Conservation (phyloP, 2,113 vertebrate species). For the Manacus vitellinus region DNA sequence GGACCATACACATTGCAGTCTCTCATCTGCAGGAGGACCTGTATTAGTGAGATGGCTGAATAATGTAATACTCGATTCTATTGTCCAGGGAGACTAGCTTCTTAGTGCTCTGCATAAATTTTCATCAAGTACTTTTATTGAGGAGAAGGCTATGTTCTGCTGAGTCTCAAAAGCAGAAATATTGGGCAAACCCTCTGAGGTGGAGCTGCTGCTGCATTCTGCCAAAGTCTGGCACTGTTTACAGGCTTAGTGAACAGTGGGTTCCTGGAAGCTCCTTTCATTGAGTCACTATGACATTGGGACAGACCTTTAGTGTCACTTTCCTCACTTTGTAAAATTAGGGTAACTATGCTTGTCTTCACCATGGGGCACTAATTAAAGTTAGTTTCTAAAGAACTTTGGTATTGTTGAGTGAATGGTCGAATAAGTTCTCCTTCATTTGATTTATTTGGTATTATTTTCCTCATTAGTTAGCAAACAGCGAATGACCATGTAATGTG, state of each 20-base stretch:
- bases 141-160: background rate
- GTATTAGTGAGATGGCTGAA: background rate
- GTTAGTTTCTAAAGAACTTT: background rate
- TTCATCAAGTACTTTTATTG: background rate
- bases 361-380: background rate
- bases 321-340: background rate
- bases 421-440: background rate
- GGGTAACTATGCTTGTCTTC: background rate
- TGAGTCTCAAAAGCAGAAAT: background rate
- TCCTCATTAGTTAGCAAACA: background rate
- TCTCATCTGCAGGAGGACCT: background rate
- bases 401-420: background rate
- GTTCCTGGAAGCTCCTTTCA: background rate
- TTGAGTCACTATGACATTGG: background rate
- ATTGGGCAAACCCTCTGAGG: background rate
- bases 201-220: background rate
- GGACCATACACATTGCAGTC: background rate
- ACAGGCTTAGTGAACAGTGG: background rate
- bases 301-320: background rate
- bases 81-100: background rate
- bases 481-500: background rate
- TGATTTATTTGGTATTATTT: background rate
- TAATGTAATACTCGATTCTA: background rate
- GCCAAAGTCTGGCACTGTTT: background rate
- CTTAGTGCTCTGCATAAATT: background rate